Conservation (phyloP, 2,888 invertebrate genomes). For the Ormyrus rosae region DNA sequence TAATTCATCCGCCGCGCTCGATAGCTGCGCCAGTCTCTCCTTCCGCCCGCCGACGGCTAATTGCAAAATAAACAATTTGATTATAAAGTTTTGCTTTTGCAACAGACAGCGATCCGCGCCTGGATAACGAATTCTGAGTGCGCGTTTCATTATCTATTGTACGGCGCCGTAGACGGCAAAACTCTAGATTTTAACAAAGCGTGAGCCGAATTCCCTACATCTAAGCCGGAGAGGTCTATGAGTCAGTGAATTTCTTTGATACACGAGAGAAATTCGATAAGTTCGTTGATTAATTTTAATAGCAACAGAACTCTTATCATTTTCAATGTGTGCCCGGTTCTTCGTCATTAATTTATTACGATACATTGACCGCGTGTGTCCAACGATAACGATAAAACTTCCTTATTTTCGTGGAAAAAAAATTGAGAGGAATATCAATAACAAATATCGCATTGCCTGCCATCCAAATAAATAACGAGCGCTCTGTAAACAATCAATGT, state of each 20-base stretch:
- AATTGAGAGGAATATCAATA: no score
- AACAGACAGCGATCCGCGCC: constrained; percentile 19
- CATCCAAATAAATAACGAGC: no score
- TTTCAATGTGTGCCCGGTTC: not conserved
- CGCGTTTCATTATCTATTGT: constrained; percentile 52
- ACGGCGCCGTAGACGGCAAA: constrained; percentile 14
- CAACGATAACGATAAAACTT: not conserved
- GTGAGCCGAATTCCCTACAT: constrained; percentile 33
- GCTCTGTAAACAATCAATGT: no score
- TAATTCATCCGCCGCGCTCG: constrained; percentile 38
- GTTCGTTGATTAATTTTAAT: constrained; percentile 41
- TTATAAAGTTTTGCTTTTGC: constrained; percentile 51
- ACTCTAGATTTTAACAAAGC: constrained; percentile 51
- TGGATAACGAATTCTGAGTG: constrained; percentile 47
- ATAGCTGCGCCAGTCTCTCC: not conserved
- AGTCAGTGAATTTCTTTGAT: constrained; percentile 31
- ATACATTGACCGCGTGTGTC: not conserved
- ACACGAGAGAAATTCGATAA: constrained; percentile 36
- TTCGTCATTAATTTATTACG: not conserved
- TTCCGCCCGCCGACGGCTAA: not conserved
- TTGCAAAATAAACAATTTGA: constrained; percentile 50
- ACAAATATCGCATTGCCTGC: no score
- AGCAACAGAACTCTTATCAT: constrained; percentile 9
- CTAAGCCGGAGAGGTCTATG: constrained; percentile 3
- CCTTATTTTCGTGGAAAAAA: not conserved